These are phyloP conservation scores for Chydorus sphaericus DNA, from an alignment of 2,888 invertebrate genomes.

Conservation along the genomic window DNA sequence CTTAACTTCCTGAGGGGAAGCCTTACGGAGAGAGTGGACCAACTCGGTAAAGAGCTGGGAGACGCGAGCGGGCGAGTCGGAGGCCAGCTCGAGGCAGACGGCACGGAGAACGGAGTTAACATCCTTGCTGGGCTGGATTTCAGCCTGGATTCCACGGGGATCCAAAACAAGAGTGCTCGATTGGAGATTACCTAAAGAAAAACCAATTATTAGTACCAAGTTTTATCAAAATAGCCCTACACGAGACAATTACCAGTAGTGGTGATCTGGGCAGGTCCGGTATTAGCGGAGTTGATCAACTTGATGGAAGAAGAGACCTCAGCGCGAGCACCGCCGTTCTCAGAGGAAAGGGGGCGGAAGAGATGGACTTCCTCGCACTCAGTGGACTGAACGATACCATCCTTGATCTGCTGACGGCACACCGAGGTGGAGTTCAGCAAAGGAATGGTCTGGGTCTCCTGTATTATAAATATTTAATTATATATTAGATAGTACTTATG, in stretches of 20 bases:
- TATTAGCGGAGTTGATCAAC: conserved; percentile 5
- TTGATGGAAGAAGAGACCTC: conserved; percentile 6
- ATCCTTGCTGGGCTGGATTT: conserved; percentile 11
- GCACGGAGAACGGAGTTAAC: conserved; percentile 1
- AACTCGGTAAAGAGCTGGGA: conserved; percentile 50
- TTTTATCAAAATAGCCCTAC: neutral
- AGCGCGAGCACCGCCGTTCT: conserved; percentile 11
- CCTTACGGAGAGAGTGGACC: conserved; percentile 46
- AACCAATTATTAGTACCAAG: neutral
- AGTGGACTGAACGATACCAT: conserved; percentile 49
- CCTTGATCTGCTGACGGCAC: conserved; percentile 49
- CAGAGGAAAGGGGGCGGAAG: conserved; percentile 51
- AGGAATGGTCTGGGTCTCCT: conserved; percentile 41
- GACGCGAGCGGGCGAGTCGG: conserved; percentile 37
- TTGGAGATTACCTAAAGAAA: conserved; percentile 8
- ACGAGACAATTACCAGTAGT: neutral
- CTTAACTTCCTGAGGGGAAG: conserved; percentile 53
- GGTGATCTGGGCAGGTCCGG: neutral
- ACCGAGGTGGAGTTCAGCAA: conserved; percentile 44
- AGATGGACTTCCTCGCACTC: conserved; percentile 51
- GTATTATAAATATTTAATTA: conserved; percentile 14
- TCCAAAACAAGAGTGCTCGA: conserved; percentile 11
- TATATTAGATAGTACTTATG: neutral
- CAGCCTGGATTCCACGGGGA: conserved; percentile 2
- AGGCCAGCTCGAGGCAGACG: conserved; percentile 9